Evolutionary conservation across 2,797 vertebrate genomes (phyloP), one percentile per base, ranked within the genome.

Genomic region (Salmo trutta): DNA sequence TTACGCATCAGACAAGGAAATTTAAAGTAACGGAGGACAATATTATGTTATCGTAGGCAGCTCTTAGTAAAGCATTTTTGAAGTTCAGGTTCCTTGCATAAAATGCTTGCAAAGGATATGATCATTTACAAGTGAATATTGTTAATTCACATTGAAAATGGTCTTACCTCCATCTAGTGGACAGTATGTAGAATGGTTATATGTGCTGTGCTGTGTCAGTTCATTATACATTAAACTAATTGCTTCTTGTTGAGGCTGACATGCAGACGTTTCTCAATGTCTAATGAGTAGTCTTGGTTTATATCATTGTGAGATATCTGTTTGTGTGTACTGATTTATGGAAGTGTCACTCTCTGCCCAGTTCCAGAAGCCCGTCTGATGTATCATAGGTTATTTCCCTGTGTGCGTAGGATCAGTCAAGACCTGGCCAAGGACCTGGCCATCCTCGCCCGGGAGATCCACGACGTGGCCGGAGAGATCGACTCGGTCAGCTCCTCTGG

Each of bases 381-480:
- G 91, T 90, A 92, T 93, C 92, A 94, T 93, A 95, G 95, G 95
- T 94, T 95, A 87, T 95, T 95, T 89, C 95, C 95, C 90, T 95
- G 95, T 95, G 95, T 95, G 93, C 93, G 94, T 91, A 99, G 98
- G 96, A 99, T 99, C 95, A 99, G 98, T 94, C 98, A 99, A 94
- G 98, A 99, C 93, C 90, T 96, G 89, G 95, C 95, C 83, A 95
- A 96, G 91, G 95, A 96, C 86, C 92, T 99, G 94, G 98, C 98
- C 82, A 96, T 98, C 94, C 96, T 99, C 93, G 98, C 98, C 72
- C 96, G 97, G 64, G 98, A 99, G 93, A 99, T 99, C 94, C 98
- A 99, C 87, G 98, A 99, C 56, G 98, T 99, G 90, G 98, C 98
- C n/a, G 98, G 98, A 73, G 98, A 99, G 92, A 99, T 99, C 81